These are phyloP conservation scores for Tinea trinotella DNA, from an alignment of 2,888 invertebrate genomes.

Conservation along the genomic window DNA sequence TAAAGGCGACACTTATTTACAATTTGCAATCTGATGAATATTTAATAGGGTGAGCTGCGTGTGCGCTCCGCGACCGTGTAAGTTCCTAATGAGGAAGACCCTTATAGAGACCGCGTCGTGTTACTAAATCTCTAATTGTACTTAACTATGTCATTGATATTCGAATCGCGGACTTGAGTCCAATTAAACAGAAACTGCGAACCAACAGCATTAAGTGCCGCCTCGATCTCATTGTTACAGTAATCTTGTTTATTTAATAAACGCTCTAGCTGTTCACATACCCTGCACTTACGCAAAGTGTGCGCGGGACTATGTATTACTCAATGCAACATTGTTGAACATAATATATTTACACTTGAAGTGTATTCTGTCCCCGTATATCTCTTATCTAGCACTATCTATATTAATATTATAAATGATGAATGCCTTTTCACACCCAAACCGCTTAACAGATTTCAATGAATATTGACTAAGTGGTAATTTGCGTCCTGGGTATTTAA, in stretches of 20 bases:
- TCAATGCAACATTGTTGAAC: not conserved
- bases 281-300: not conserved
- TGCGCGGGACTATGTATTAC: not conserved
- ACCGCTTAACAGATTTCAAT: too few species aligned
- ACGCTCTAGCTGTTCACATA: not conserved
- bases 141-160: slow-evolving; percentile 54
- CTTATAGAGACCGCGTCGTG: slow-evolving; percentile 48
- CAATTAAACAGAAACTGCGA: slow-evolving; percentile 38
- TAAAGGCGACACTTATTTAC: slow-evolving; percentile 46
- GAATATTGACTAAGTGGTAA: too few species aligned
- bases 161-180: slow-evolving; percentile 42
- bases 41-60: slow-evolving; percentile 37
- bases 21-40: slow-evolving; percentile 56
- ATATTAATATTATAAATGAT: too few species aligned
- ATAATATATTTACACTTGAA: too few species aligned
- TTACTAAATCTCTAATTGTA: slow-evolving; percentile 62
- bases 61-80: slow-evolving; percentile 13
- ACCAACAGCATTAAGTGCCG: slow-evolving; percentile 18
- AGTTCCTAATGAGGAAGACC: slow-evolving; percentile 50
- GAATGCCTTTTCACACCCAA: too few species aligned
- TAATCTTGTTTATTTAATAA: slow-evolving; percentile 15
- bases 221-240: slow-evolving; percentile 13
- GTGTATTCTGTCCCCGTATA: too few species aligned
- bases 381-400: too few species aligned
- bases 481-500: too few species aligned